Percentiles rank a stretch among this genome's conserved stretches.
phyloP scores from a whole-genome alignment of 2,888 invertebrate genomes.

The Pandemis corylana region DNA sequence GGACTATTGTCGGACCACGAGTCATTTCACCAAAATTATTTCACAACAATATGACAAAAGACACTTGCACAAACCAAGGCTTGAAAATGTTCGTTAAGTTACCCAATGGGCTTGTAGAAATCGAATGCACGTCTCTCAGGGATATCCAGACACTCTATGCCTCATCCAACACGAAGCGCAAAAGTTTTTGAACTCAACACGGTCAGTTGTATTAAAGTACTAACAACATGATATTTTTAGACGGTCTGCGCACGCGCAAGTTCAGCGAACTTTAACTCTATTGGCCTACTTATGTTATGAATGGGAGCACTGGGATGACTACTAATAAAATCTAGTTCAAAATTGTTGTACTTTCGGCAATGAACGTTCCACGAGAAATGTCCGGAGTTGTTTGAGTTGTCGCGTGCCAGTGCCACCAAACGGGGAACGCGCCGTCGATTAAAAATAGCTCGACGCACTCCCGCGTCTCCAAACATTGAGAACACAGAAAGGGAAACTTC shows the following conservation, averaged over 20 bases:
- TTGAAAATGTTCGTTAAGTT: neutral
- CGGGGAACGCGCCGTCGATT: slow-evolving; percentile 57
- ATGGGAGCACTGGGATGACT: slow-evolving; percentile 49
- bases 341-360: slow-evolving; percentile 33
- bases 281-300: slow-evolving; percentile 46
- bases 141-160: slow-evolving; percentile 39
- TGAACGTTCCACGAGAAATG: slow-evolving; percentile 51
- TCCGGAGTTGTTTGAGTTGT: slow-evolving; percentile 60
- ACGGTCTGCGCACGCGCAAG: slow-evolving; percentile 61
- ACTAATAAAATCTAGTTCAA: slow-evolving; percentile 44
- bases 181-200: slow-evolving; percentile 69
- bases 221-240: slow-evolving; percentile 81
- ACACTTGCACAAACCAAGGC: neutral
- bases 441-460: slow-evolving; percentile 68
- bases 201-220: slow-evolving; percentile 64
- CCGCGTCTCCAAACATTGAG: slow-evolving; percentile 54
- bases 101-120: slow-evolving; percentile 2
- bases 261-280: slow-evolving; percentile 63
- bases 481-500: slow-evolving; percentile 62
- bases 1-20: slow-evolving; percentile 80
- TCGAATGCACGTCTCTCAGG: slow-evolving; percentile 1
- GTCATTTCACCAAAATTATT: slow-evolving; percentile 58
- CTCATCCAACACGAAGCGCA: slow-evolving; percentile 67
- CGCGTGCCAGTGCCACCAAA: slow-evolving; percentile 64
- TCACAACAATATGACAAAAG: slow-evolving; percentile 25